Conservation (phyloP, 1,140 invertebrate species). For the Drosophila mojavensis region DNA sequence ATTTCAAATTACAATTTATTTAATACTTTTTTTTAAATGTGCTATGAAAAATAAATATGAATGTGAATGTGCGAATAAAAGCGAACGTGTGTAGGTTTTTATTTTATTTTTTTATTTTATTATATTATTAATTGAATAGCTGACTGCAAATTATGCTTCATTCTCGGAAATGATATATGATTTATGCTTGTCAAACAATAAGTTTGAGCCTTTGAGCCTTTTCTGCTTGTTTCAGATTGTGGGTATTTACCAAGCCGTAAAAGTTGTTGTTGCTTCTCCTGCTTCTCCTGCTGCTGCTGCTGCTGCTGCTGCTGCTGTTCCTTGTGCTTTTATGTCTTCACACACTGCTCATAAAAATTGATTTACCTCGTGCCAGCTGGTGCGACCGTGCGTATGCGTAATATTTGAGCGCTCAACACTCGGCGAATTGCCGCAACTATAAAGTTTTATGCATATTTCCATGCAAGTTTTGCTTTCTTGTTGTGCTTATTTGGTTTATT, state of each 20-base stretch:
- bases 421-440: constrained; percentile 60
- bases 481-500: constrained; percentile 10
- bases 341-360: constrained; percentile 68
- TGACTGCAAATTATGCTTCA: background rate
- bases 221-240: background rate
- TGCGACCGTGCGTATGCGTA: constrained; percentile 70
- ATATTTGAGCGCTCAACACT: constrained; percentile 34
- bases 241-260: constrained; percentile 3
- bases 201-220: constrained; percentile 19
- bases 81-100: no score
- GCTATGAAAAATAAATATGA: constrained; percentile 18
- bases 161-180: background rate
- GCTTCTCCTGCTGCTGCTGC: no score
- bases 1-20: constrained; percentile 53
- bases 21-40: constrained; percentile 9
- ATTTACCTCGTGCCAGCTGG: constrained; percentile 50
- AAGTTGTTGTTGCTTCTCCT: background rate
- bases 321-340: constrained; percentile 30
- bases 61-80: background rate
- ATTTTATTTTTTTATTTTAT: no score
- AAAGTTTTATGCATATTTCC: constrained; percentile 69
- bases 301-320: no score
- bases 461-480: constrained; percentile 16
- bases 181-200: constrained; percentile 38
- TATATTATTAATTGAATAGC: constrained; percentile 17